Base-by-base conservation (phyloP, 2,113 vertebrate genomes). In the Aegotheles bennettii region DNA sequence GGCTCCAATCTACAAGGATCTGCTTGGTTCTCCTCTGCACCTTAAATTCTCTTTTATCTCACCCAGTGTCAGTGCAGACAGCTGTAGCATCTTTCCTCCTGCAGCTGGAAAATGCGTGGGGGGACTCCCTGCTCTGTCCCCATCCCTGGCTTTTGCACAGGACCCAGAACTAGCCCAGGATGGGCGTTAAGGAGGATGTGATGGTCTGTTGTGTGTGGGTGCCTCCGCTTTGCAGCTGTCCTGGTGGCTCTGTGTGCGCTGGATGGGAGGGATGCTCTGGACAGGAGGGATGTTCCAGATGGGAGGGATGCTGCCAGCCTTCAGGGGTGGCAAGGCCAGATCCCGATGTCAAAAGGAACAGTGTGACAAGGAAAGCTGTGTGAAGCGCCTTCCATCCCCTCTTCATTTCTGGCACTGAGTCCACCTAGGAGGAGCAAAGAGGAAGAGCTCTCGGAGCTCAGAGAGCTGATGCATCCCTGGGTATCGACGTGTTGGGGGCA, bases 321-420 rank as follows among this genome's bases (percentile, higher is more conserved):
- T 56, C 0, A 10, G 0, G 59, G 35, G 6, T n/a, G 48, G 25
- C 0, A 0, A 29, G 35, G 28, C 0, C 6, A 71, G 43, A 68
- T 24, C 29, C 51, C n/a, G 10, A 6, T 11, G 23, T 21, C 21
- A 6, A 50, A 54, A 31, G 11, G 15, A 31, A 42, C 1, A 1
- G 6, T n/a, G 21, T 14, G 50, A 26, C 1, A 7, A 5, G 25
- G 4, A 2, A 26, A 7, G 59, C 54, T 35, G 7, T 1, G 3
- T 7, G 29, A 69, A 38, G 43, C 23, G 48, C 2, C 60, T 69
- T 81, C 12, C 18, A 31, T 31, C 5, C 7, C 9, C 14, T 42
- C 47, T 19, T 20, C 0, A 0, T 35, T 76, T 77, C 25, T 78
- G 45, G 45, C 18, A 6, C 6, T 13, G 40, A 31, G 15, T 51